These are phyloP conservation scores for Chrysopilus asiliformis DNA, from an alignment of 2,888 invertebrate genomes.

Conservation along the genomic window DNA sequence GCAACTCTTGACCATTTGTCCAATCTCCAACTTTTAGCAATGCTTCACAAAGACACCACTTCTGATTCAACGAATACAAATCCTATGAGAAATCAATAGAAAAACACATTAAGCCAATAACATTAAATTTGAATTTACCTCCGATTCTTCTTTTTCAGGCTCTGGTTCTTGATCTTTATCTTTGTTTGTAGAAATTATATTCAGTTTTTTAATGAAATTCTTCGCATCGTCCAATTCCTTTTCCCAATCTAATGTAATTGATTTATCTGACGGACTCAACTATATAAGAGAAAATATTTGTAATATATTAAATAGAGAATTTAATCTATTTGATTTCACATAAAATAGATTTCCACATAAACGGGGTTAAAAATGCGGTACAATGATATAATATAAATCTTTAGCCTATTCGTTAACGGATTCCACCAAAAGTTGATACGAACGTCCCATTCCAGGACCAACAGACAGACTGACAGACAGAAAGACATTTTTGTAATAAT, in stretches of 20 bases:
- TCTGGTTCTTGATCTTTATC: constrained; percentile 61
- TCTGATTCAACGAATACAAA: constrained; percentile 59
- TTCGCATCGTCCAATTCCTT: constrained; percentile 69
- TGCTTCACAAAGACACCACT: constrained; percentile 84
- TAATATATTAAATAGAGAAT: background rate
- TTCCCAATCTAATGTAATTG: constrained; percentile 68
- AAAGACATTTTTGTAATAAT: no score
- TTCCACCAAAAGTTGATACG: no score
- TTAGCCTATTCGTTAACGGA: no score
- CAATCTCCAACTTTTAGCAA: constrained; percentile 80
- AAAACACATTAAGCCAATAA: background rate
- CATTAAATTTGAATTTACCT: constrained; percentile 35
- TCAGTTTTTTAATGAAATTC: constrained; percentile 77
- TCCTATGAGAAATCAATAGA: constrained; percentile 19
- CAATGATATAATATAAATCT: no score
- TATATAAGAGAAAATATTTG: no score
- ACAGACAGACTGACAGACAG: no score
- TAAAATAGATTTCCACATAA: no score
- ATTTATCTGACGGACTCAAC: constrained; percentile 74
- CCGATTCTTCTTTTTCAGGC: constrained; percentile 52
- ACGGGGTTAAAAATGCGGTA: no score
- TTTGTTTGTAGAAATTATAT: constrained; percentile 66
- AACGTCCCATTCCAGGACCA: no score
- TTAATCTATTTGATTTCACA: no score
- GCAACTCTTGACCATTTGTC: constrained; percentile 68